Conservation (phyloP, 2,888 invertebrate genomes). For the Strigamia crassipes region DNA sequence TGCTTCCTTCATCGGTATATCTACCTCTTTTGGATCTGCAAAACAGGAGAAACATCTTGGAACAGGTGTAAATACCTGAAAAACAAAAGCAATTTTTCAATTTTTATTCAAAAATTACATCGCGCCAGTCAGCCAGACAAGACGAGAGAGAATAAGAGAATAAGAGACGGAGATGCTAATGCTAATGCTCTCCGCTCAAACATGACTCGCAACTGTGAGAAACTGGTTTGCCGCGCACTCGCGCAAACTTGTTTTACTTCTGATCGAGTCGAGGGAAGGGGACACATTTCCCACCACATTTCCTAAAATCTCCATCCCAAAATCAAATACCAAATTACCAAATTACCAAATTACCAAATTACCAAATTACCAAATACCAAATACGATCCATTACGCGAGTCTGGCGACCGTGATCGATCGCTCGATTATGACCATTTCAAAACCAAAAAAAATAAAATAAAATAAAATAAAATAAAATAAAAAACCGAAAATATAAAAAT, state of each 20-base stretch:
- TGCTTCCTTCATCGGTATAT: too few relatives aligned
- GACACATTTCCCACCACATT: too few relatives aligned
- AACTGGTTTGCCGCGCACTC: background rate
- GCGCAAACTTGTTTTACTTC: background rate
- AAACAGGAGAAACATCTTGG: conserved; percentile 26
- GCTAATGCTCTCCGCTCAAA: background rate
- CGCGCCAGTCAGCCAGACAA: too few relatives aligned
- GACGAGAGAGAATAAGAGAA: too few relatives aligned
- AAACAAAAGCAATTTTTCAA: background rate
- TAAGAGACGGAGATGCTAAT: too few relatives aligned
- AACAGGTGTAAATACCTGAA: conserved; percentile 14
- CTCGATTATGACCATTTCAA: background rate
- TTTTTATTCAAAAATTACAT: too few relatives aligned
- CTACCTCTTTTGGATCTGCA: conserved; percentile 8
- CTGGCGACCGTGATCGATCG: background rate
- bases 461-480: too few relatives aligned
- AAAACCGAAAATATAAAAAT: too few relatives aligned
- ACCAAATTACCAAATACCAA: too few relatives aligned
- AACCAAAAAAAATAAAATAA: background rate
- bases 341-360: too few relatives aligned
- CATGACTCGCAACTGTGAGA: background rate
- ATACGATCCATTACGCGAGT: background rate
- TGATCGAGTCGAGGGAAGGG: background rate
- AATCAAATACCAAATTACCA: too few relatives aligned
- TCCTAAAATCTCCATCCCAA: background rate